Conservation (phyloP, 2,888 invertebrate genomes). For the Calliphora vomitoria region DNA sequence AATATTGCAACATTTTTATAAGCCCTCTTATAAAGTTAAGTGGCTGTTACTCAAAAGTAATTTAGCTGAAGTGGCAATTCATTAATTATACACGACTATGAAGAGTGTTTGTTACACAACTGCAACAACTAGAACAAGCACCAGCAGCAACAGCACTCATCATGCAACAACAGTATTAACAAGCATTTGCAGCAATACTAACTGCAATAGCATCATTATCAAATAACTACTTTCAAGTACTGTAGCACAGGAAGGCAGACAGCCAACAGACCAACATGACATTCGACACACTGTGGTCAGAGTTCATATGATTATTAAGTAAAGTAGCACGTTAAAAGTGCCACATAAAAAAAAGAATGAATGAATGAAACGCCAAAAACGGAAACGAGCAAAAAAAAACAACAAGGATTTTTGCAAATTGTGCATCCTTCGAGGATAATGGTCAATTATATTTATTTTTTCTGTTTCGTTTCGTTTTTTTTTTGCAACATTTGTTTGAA, state of each 20-base stretch:
- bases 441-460: slow-evolving; percentile 63
- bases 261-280: slow-evolving; percentile 45
- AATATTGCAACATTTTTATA: slow-evolving; percentile 70
- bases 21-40: slow-evolving; percentile 73
- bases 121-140: slow-evolving; percentile 33
- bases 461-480: neutral
- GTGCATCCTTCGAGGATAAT: slow-evolving; percentile 47
- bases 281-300: slow-evolving; percentile 58
- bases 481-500: slow-evolving; percentile 44
- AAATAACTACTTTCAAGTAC: slow-evolving; percentile 12
- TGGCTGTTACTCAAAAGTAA: slow-evolving; percentile 80
- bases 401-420: slow-evolving; percentile 58
- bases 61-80: slow-evolving; percentile 82
- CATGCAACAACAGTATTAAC: slow-evolving; percentile 39
- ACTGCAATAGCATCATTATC: slow-evolving; percentile 42
- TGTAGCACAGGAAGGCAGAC: neutral
- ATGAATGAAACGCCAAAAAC: slow-evolving; percentile 11
- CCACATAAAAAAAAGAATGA: neutral
- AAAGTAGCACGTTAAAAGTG: slow-evolving; percentile 24
- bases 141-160: slow-evolving; percentile 16
- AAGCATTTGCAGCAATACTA: slow-evolving; percentile 16
- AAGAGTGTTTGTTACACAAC: slow-evolving; percentile 43
- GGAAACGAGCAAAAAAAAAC: slow-evolving; percentile 12
- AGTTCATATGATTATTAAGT: slow-evolving; percentile 68
- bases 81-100: slow-evolving; percentile 80